Evolutionary conservation across 2,113 vertebrate genomes (phyloP).

Genomic region (Engystomops pustulosus): DNA sequence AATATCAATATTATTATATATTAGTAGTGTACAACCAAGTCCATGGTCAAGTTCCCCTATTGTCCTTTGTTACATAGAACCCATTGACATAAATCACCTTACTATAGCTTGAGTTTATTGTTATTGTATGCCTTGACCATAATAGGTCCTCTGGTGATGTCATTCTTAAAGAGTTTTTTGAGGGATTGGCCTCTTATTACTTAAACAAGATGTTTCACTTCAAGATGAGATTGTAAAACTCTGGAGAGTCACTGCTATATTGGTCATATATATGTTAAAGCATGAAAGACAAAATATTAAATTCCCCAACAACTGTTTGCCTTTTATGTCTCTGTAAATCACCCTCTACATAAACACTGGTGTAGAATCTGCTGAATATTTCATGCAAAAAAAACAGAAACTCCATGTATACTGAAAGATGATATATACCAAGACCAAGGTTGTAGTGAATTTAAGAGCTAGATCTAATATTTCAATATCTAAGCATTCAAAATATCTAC

Average conservation of each 20-base stretch:
- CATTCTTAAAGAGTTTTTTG: not conserved
- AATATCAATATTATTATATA: too few relatives aligned
- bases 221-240: constrained; percentile 6
- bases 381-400: constrained; percentile 26
- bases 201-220: not conserved
- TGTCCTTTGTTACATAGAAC: too few relatives aligned
- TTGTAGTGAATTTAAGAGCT: not conserved
- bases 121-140: not conserved
- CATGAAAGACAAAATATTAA: constrained; percentile 23
- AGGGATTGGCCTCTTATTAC: constrained; percentile 11
- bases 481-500: not conserved
- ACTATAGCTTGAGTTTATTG: too few relatives aligned
- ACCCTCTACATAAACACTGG: not conserved
- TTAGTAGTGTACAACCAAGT: too few relatives aligned
- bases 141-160: not conserved
- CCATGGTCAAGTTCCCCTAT: too few relatives aligned
- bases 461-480: not conserved
- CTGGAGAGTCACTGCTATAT: not conserved
- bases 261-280: constrained; percentile 24
- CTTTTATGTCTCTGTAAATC: constrained; percentile 43
- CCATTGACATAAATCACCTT: too few relatives aligned
- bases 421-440: constrained; percentile 1
- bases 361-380: constrained; percentile 38
- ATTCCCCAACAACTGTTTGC: constrained; percentile 1
- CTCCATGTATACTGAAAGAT: not conserved